Evolutionary conservation across 1,140 invertebrate species (phyloP).

Genomic region (Nymphalis io): DNA sequence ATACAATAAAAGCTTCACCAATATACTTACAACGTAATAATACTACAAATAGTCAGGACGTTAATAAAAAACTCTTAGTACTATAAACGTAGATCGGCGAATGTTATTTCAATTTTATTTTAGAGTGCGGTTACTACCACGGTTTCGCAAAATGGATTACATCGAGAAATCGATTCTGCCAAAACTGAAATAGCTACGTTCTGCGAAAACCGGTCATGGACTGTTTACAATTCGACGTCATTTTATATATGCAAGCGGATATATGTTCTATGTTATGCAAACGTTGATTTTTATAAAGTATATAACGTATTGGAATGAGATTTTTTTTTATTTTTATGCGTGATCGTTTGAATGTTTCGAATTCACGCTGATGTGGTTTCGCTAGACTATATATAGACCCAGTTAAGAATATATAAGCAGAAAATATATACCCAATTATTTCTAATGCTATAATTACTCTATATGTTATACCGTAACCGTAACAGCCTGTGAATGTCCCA

Average conservation of each 20-base stretch:
- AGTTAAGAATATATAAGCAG: too few species aligned
- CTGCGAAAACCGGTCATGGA: slow-evolving; percentile 42
- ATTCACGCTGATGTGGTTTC: too few species aligned
- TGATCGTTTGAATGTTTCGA: too few species aligned
- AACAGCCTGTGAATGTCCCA: too few species aligned
- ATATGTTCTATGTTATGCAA: slow-evolving; percentile 31
- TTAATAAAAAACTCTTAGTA: neutral
- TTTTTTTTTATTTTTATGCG: neutral
- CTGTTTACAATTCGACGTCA: slow-evolving; percentile 42
- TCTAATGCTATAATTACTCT: too few species aligned
- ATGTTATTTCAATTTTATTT: slow-evolving; percentile 2
- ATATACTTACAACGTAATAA: too few species aligned
- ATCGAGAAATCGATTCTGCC: slow-evolving; percentile 28
- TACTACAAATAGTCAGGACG: neutral
- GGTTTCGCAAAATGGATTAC: slow-evolving; percentile 7
- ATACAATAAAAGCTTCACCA: too few species aligned
- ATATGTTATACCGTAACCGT: too few species aligned
- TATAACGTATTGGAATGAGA: neutral
- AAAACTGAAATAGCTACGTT: slow-evolving; percentile 45
- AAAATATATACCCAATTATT: too few species aligned
- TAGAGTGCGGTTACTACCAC: neutral
- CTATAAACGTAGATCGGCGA: neutral
- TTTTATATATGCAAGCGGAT: slow-evolving; percentile 36
- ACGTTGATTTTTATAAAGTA: neutral
- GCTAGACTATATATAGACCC: too few species aligned